Conservation (phyloP, 2,113 vertebrate genomes). For the Xenus cinereus region DNA sequence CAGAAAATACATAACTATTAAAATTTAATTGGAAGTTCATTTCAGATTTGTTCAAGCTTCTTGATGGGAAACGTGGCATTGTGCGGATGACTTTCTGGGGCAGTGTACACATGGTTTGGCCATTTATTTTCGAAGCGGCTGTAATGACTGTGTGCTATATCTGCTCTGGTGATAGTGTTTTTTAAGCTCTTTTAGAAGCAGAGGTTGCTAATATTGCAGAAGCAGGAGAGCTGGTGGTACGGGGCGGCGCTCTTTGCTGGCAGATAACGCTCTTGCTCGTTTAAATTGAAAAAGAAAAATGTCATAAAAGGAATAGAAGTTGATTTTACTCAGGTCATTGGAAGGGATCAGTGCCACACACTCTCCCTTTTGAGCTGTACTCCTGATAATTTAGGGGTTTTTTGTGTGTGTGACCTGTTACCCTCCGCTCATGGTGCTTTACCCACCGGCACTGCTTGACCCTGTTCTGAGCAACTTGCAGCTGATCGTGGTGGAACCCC, state of each 20-base stretch:
- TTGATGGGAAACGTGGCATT: accelerated
- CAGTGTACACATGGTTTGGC: accelerated
- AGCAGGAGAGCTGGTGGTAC: not conserved
- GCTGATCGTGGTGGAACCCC: not conserved
- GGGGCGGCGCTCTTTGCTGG: not conserved
- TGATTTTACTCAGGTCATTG: accelerated
- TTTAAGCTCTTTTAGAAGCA: not conserved
- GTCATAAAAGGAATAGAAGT: accelerated
- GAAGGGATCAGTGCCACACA: not conserved
- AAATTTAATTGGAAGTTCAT: not conserved
- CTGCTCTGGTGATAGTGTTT: accelerated
- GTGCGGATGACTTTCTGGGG: not conserved
- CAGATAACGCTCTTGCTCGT: not conserved
- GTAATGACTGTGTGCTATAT: not conserved
- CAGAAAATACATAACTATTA: not conserved
- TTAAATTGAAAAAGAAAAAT: not conserved
- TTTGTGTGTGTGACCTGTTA: not conserved
- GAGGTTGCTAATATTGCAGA: not conserved
- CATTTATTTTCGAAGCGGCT: accelerated
- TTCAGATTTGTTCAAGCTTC: not conserved
- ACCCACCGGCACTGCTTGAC: accelerated
- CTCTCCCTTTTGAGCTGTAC: not conserved
- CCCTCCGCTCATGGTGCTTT: accelerated
- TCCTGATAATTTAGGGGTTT: not conserved
- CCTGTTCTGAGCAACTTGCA: no score